Conservation (phyloP, 2,888 invertebrate genomes). For the Lordiphosa andalusiaca region DNA sequence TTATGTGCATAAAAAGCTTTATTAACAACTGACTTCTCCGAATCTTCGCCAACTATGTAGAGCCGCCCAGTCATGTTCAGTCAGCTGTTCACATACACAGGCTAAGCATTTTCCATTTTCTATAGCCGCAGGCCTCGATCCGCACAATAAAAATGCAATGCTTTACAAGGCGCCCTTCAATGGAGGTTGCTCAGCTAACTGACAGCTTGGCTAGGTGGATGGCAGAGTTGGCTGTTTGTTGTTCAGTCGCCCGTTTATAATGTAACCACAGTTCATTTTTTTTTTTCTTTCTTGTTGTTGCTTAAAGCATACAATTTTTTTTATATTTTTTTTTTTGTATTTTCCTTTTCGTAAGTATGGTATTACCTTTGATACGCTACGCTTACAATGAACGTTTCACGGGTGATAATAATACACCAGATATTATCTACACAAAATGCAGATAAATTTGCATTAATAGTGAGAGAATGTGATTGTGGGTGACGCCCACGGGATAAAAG, state of each 20-base stretch:
- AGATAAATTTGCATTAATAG: constrained; percentile 12
- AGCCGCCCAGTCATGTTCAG: constrained; percentile 17
- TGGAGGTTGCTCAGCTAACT: constrained; percentile 46
- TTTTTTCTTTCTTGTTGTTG: no score
- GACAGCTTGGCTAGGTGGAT: constrained; percentile 21
- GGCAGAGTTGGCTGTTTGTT: constrained; percentile 37
- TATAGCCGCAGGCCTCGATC: constrained; percentile 28
- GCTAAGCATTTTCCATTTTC: constrained; percentile 18
- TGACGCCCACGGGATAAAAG: no score
- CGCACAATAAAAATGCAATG: constrained; percentile 17
- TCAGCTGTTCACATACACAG: constrained; percentile 42
- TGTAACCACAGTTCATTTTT: constrained; percentile 56
- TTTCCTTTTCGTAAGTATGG: constrained; percentile 22
- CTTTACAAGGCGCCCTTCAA: constrained; percentile 54
- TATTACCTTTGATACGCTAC: constrained; percentile 52
- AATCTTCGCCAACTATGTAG: constrained; percentile 13
- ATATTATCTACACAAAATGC: constrained; percentile 20
- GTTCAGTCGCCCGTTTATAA: constrained; percentile 68
- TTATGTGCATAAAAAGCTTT: constrained; percentile 54
- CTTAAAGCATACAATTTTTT: no score
- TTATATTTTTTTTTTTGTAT: constrained; percentile 39
- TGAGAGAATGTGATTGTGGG: neutral
- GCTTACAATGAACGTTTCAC: constrained; percentile 49
- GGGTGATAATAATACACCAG: constrained; percentile 30
- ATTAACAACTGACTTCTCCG: constrained; percentile 44